Evolutionary conservation across 2,797 vertebrate genomes (phyloP).

Genomic region (Eulemur rubriventer): DNA sequence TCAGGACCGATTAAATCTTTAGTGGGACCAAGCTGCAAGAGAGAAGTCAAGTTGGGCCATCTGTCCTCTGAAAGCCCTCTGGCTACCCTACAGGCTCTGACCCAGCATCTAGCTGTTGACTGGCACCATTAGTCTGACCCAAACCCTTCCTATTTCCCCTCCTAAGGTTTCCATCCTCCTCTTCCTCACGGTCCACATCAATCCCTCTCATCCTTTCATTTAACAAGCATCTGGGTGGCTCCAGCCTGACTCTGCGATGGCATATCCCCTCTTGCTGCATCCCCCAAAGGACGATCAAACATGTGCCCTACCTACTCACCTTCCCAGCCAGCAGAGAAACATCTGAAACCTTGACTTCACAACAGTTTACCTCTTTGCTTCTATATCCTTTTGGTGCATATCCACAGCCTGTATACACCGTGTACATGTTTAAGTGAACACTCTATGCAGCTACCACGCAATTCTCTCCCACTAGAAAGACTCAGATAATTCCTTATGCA

Average conservation of each 20-base stretch:
- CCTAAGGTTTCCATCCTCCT: background rate
- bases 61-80: background rate
- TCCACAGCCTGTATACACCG: fast-evolving
- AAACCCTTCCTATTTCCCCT: background rate
- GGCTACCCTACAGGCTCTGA: background rate
- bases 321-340: background rate
- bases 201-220: background rate
- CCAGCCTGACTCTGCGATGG: background rate
- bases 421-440: background rate
- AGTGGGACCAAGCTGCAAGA: background rate
- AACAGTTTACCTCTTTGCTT: background rate
- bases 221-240: background rate
- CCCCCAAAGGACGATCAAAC: background rate
- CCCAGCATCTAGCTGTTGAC: fast-evolving
- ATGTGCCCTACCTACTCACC: background rate
- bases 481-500: background rate
- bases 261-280: background rate
- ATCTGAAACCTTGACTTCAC: background rate
- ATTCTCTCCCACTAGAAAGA: background rate
- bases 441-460: background rate
- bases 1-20: background rate
- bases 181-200: background rate
- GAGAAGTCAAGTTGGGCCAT: background rate
- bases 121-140: background rate
- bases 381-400: background rate